phyloP scores from a whole-genome alignment of 1,140 invertebrate genomes.

The Caenorhabditis tropicalis region DNA sequence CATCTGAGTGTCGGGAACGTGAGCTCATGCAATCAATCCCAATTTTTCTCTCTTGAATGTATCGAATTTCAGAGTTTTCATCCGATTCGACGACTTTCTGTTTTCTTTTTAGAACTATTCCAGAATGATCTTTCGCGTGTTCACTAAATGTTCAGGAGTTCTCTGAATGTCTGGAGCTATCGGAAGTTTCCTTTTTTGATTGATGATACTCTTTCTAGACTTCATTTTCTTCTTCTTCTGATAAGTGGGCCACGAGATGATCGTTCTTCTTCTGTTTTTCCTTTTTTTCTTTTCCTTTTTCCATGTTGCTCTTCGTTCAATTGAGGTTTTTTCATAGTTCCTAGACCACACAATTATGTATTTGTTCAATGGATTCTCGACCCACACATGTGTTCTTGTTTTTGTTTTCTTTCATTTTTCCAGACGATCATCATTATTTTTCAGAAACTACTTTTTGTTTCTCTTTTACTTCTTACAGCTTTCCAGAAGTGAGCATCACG shows the following conservation, averaged over 20 bases:
- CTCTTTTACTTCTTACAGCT: neutral
- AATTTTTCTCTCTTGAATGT: neutral
- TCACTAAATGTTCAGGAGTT: neutral
- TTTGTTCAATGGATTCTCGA: constrained; percentile 1
- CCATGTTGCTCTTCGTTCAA: too few species aligned
- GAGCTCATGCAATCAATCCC: neutral
- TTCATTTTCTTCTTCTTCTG: neutral
- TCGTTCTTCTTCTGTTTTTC: neutral
- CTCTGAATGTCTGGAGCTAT: neutral
- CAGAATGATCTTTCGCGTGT: neutral
- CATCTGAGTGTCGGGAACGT: neutral
- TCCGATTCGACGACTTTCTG: neutral
- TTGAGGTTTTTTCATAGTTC: neutral
- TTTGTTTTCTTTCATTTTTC: neutral
- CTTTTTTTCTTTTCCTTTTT: neutral
- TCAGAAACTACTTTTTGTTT: neutral
- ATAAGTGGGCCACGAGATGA: neutral
- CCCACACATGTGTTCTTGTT: neutral
- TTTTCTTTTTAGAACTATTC: neutral
- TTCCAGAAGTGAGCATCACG: neutral
- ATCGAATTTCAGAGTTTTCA: neutral
- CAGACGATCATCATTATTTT: neutral
- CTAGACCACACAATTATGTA: neutral
- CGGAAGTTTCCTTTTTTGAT: constrained; percentile 1
- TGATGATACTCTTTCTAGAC: neutral